phyloP scores from a whole-genome alignment of 1,140 invertebrate species.

The Bemisia tabaci region DNA sequence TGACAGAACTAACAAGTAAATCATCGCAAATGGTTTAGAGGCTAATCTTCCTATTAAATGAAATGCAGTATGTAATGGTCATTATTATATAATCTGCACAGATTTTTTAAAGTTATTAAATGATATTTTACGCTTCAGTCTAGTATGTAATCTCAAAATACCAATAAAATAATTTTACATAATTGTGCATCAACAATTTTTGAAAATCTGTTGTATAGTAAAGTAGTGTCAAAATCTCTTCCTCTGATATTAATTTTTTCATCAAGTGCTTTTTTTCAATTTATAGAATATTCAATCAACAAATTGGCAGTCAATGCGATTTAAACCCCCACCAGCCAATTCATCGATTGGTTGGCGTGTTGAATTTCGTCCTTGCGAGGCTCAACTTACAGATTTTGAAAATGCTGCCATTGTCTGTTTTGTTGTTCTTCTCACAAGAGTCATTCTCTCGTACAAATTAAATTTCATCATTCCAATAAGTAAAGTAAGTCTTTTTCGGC shows the following conservation, averaged over 20 bases:
- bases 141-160: background rate
- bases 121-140: background rate
- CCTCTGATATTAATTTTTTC: constrained; percentile 12
- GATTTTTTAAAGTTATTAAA: background rate
- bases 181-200: background rate
- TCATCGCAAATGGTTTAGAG: too few species aligned
- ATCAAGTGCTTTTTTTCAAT: constrained; percentile 17
- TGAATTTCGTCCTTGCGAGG: constrained; percentile 97
- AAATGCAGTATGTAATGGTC: too few species aligned
- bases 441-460: constrained; percentile 90
- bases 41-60: too few species aligned
- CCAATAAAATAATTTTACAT: constrained; percentile 3
- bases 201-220: background rate
- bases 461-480: constrained; percentile 97
- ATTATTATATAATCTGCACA: too few species aligned
- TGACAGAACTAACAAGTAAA: too few species aligned
- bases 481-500: constrained; percentile 50
- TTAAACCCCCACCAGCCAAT: constrained; percentile 92
- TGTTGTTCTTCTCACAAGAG: constrained; percentile 88
- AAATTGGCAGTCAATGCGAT: constrained; percentile 99
- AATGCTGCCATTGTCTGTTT: constrained; percentile 99
- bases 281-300: constrained; percentile 96
- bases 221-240: constrained; percentile 8
- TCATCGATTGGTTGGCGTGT: constrained; percentile 97
- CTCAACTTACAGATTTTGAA: constrained; percentile 98